Conservation (phyloP, 2,113 vertebrate genomes). For the Petrocephalus zakoni region DNA sequence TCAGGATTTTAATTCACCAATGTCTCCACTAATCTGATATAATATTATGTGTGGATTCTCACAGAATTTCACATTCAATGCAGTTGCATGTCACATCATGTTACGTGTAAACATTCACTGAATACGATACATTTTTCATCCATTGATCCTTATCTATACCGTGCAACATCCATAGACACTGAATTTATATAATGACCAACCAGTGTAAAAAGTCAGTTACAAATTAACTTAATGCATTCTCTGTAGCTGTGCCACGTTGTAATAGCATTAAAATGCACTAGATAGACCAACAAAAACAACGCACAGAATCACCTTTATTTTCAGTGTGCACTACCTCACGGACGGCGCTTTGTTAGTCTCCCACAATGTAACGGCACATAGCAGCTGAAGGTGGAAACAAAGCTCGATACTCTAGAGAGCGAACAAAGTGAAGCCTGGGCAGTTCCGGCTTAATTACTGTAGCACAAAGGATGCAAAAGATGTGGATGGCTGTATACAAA, state of each 20-base stretch:
- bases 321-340: background rate
- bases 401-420: background rate
- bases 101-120: background rate
- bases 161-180: background rate
- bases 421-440: background rate
- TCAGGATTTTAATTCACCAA: background rate
- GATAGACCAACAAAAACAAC: background rate
- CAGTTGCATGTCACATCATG: too few relatives aligned
- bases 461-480: background rate
- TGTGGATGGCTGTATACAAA: background rate
- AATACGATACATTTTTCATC: background rate
- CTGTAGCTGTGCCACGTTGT: background rate
- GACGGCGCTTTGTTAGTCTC: too few relatives aligned
- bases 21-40: background rate
- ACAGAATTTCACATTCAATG: background rate
- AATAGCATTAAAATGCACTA: background rate
- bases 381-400: background rate
- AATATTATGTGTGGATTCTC: background rate
- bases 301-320: background rate
- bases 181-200: background rate
- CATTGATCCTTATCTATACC: background rate
- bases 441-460: background rate
- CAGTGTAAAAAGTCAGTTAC: background rate
- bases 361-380: background rate
- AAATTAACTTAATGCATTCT: background rate